phyloP scores from a whole-genome alignment of 2,797 vertebrate genomes.

The Pangasius sanitwongsei region DNA sequence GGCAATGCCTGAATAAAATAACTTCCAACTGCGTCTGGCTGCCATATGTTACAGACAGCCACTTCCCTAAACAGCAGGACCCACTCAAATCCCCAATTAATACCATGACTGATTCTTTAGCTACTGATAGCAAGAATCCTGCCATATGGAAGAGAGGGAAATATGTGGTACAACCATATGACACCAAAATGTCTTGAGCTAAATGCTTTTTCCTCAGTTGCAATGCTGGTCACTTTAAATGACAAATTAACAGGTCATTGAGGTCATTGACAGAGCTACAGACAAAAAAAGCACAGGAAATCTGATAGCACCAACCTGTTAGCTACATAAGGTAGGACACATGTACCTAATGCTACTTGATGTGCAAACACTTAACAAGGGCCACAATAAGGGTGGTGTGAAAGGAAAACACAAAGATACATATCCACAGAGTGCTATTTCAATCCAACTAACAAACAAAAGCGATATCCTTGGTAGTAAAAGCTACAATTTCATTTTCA shows the following conservation, averaged over 20 bases:
- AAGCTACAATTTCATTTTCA: background rate
- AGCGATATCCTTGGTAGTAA: background rate
- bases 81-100: slow-evolving; percentile 21
- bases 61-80: slow-evolving; percentile 24
- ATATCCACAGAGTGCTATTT: background rate
- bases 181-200: background rate
- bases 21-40: slow-evolving; percentile 10
- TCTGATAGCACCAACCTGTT: background rate
- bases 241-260: background rate
- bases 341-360: background rate
- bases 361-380: background rate
- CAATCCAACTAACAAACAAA: background rate
- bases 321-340: background rate
- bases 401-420: background rate
- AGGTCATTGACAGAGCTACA: background rate
- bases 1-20: slow-evolving; percentile 26
- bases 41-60: slow-evolving; percentile 11
- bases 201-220: background rate
- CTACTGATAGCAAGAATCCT: slow-evolving; percentile 23
- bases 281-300: background rate
- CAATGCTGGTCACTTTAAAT: background rate
- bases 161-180: background rate
- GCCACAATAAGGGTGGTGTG: background rate
- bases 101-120: slow-evolving; percentile 18
- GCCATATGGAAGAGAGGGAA: slow-evolving; percentile 19